Conservation (phyloP, 2,113 vertebrate genomes). For the Thamnophis sirtalis region DNA sequence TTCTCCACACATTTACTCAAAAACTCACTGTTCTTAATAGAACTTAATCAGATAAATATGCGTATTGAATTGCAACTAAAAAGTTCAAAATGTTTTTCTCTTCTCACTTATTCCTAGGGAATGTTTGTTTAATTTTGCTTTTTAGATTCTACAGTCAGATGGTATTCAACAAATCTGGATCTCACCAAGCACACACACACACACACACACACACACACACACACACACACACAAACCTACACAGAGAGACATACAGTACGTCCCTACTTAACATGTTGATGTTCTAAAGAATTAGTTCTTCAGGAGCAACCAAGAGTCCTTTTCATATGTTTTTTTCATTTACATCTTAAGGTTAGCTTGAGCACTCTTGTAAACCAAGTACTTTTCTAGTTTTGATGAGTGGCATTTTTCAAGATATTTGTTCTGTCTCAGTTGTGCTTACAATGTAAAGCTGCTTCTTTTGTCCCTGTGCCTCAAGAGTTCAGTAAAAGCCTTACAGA, state of each 20-base stretch:
- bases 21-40: neutral
- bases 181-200: neutral
- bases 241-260: no score
- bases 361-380: neutral
- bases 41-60: neutral
- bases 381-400: slow-evolving; percentile 30
- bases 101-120: neutral
- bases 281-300: neutral
- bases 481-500: slow-evolving; percentile 8
- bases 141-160: neutral
- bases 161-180: neutral
- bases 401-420: slow-evolving; percentile 16
- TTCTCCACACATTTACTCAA: neutral
- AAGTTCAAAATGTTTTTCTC: slow-evolving; percentile 7
- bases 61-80: neutral
- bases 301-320: neutral
- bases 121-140: neutral
- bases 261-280: neutral
- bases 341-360: slow-evolving; percentile 22
- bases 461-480: neutral
- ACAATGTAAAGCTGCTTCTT: neutral
- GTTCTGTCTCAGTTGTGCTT: neutral
- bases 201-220: no score
- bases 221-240: neutral
- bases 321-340: slow-evolving; percentile 13